Conservation (phyloP, 2,888 invertebrate species). For the Plagodis pulveraria region DNA sequence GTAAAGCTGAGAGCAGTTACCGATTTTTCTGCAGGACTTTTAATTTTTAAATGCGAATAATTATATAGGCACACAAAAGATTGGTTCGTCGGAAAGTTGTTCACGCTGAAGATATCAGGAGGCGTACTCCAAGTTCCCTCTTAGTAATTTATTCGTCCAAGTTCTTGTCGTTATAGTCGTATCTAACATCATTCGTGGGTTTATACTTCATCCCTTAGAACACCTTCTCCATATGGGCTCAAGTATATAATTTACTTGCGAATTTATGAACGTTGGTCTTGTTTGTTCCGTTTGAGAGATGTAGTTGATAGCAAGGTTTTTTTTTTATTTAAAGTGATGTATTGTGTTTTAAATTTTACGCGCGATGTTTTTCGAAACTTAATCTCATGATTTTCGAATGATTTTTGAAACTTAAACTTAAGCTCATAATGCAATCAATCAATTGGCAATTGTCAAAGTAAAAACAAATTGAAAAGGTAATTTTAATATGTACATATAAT, state of each 20-base stretch:
- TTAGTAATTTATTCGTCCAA: slow-evolving; percentile 72
- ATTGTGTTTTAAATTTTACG: not conserved
- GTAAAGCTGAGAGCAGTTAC: too few relatives aligned
- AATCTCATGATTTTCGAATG: too few relatives aligned
- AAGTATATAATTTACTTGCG: slow-evolving; percentile 51
- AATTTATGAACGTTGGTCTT: slow-evolving; percentile 34
- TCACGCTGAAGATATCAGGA: slow-evolving; percentile 32
- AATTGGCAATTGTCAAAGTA: not conserved
- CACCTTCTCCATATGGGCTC: slow-evolving; percentile 58
- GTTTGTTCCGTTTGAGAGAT: not conserved
- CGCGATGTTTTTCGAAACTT: too few relatives aligned
- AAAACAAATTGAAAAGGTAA: not conserved
- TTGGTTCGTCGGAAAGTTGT: slow-evolving; percentile 33
- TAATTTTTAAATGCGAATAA: slow-evolving; percentile 12
- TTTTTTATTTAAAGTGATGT: too few relatives aligned
- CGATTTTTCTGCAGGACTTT: too few relatives aligned
- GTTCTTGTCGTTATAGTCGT: slow-evolving; percentile 64
- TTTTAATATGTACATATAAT: not conserved
- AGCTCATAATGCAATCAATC: too few relatives aligned
- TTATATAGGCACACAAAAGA: slow-evolving; percentile 28
- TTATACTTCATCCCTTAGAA: slow-evolving; percentile 62
- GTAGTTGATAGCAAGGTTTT: not conserved
- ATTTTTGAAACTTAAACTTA: too few relatives aligned
- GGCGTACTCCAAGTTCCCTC: slow-evolving; percentile 48
- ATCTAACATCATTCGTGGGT: slow-evolving; percentile 63